Base-by-base conservation (phyloP, 2,797 vertebrate species). In the Liparis tanakae region DNA sequence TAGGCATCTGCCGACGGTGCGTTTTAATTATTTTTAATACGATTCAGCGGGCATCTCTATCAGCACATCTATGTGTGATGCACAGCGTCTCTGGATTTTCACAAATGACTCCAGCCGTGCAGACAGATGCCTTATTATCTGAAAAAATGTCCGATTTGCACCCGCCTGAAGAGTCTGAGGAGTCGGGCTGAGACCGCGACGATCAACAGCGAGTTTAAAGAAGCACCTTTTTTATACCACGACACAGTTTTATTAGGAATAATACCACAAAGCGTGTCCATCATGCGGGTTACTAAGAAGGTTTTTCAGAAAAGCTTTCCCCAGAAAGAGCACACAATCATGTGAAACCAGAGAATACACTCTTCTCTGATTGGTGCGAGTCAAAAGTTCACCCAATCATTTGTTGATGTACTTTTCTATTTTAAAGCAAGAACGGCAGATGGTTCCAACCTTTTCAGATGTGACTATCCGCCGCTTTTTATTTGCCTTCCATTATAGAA, bases 1-100 rank as follows among this genome's bases (percentile, higher is more conserved):
- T 79, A 20, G 69, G 20, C 44, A 22, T 66, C 59, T 18, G 48
- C 43, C 64, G 64, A 80, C 67, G 67, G 48, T 67, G 64, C 25
- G 46, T 71, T 84, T 83, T 74, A 30, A 30, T 30, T 30, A 30
- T 70, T 46, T 44, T 44, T 44, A 41, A 85, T 76, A 68, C 62
- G 36, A 70, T 61, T 67, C 55, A 51, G 37, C 22, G 0, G 20
- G 33, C n/a, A 44, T 53, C 15, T 53, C 15, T 17, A 59, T 86
- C 79, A 76, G 56, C 54, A 77, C 62, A 78, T 75, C 36, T 53
- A 51, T 60, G 20, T 36, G 57, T 61, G 63, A 76, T 43, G 10
- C 59, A 25, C 70, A 73, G 58, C 54, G 1, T 58, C 48, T 82
- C 59, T 43, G 65, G 57, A 81, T 41, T 76, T 61, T n/a, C 44